Evolutionary conservation across 2,113 vertebrate species (phyloP).

Genomic region (Ceuthmochares aereus): DNA sequence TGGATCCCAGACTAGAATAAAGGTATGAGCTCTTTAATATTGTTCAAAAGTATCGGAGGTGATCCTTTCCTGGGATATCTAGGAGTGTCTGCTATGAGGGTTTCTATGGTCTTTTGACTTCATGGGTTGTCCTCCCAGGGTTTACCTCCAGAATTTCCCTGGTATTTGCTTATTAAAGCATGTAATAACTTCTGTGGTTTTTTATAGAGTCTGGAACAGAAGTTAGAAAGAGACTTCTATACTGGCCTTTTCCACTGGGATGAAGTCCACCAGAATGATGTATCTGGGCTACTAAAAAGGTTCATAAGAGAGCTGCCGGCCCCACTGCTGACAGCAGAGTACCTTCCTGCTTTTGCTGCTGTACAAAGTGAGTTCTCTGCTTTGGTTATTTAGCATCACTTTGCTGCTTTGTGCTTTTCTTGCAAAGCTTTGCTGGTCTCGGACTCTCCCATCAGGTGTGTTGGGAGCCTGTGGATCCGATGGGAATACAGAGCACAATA

Average conservation of each 20-base stretch:
- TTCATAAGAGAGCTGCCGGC: slow-evolving; percentile 89
- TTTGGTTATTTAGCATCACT: neutral
- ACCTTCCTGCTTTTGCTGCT: slow-evolving; percentile 88
- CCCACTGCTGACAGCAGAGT: slow-evolving; percentile 88
- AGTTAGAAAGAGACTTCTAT: slow-evolving; percentile 86
- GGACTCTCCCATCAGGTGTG: neutral
- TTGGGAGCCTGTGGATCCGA: accelerated
- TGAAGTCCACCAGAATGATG: slow-evolving; percentile 88
- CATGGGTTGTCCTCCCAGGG: neutral
- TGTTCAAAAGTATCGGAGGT: neutral
- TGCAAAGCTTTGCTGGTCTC: neutral
- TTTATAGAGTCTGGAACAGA: slow-evolving; percentile 83
- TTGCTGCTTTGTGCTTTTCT: neutral
- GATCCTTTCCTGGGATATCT: neutral
- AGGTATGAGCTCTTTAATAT: slow-evolving; percentile 72
- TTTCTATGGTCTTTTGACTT: neutral
- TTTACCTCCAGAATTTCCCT: neutral
- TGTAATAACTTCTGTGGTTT: neutral
- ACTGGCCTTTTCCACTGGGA: slow-evolving; percentile 84
- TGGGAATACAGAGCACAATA: accelerated
- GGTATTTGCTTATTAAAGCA: neutral
- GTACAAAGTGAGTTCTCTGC: slow-evolving; percentile 83
- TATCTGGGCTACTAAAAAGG: slow-evolving; percentile 88
- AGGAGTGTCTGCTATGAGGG: neutral
- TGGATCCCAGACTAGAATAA: slow-evolving; percentile 90